Conservation (phyloP, 1,140 invertebrate genomes). For the Elysia chlorotica region DNA sequence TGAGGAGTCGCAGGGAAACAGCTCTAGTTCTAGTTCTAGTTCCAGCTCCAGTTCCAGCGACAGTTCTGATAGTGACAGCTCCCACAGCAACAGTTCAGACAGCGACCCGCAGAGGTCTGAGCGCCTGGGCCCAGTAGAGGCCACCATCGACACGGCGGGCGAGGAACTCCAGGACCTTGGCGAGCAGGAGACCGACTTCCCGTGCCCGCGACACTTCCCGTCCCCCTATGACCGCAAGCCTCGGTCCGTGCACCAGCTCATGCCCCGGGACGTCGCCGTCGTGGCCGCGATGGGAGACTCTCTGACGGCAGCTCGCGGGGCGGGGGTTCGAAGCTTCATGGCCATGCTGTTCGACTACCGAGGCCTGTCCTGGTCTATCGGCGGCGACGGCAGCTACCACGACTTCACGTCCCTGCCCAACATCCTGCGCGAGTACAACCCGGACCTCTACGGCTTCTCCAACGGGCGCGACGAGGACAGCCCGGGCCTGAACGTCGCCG, state of each 20-base stretch:
- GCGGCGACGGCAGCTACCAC: not conserved
- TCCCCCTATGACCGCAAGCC: not conserved
- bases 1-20: too few species aligned
- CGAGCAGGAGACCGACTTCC: too few species aligned
- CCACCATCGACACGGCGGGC: too few species aligned
- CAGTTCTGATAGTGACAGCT: too few species aligned
- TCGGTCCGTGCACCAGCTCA: slow-evolving; percentile 66
- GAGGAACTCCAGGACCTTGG: too few species aligned
- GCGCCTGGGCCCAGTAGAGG: too few species aligned
- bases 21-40: too few species aligned
- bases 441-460: slow-evolving; percentile 1
- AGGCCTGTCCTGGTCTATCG: not conserved
- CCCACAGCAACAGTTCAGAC: too few species aligned
- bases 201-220: too few species aligned
- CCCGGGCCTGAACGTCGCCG: not conserved
- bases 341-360: not conserved
- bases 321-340: not conserved
- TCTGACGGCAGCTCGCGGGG: slow-evolving; percentile 50
- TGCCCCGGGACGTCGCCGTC: slow-evolving; percentile 78
- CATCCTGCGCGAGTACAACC: not conserved
- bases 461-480: not conserved
- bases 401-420: not conserved
- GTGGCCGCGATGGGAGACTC: slow-evolving; percentile 81
- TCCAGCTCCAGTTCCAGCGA: too few species aligned
- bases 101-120: too few species aligned